Evolutionary conservation across 2,888 invertebrate genomes (phyloP), one percentile per base, ranked within the genome.

Genomic region (Troides helena): DNA sequence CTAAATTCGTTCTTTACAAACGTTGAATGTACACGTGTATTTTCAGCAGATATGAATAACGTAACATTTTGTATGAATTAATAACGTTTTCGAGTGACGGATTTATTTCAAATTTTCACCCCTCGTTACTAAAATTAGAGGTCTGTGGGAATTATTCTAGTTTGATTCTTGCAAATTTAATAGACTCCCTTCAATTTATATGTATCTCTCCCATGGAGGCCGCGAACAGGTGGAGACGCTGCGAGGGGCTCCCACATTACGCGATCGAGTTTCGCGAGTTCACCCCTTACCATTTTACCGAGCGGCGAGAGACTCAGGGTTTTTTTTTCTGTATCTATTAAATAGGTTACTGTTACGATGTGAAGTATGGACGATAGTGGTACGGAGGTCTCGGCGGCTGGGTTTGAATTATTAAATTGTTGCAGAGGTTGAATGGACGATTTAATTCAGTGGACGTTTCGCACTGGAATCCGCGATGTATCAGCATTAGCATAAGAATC

Each of bases 401-500:
- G 80, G 79, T 75, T 80, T 86, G 85, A 88, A 87, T 90, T 85
- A 87, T 88, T 86, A 85, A 88, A 84, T 80, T 79, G 77, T 76
- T 77, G 83, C 84, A 84, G 83, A 80, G 81, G 78, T 78, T 82
- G 87, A 80, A 84, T 81, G 80, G 77, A 69, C 75, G 78, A 79
- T 78, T 83, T 80, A 81, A 80, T 82, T 79, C 77, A 72, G 62
- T 76, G 77, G 76, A 80, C 76, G 77, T 78, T 79, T 80, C 74
- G 81, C 81, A 79, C 74, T 82, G 81, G 79, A 80, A 89, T 87
- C 88, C 75, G 88, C 87, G 84, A 87, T 81, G 83, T 85, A 86
- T 84, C 77, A 80, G 73, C 72, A 90, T 91, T 90, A 83, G 76
- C 91, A 91, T 91, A 88, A 87, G 85, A 90, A 88, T 88, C 73